Evolutionary conservation across 2,797 vertebrate genomes (phyloP).

Genomic region (Mus minutoides): DNA sequence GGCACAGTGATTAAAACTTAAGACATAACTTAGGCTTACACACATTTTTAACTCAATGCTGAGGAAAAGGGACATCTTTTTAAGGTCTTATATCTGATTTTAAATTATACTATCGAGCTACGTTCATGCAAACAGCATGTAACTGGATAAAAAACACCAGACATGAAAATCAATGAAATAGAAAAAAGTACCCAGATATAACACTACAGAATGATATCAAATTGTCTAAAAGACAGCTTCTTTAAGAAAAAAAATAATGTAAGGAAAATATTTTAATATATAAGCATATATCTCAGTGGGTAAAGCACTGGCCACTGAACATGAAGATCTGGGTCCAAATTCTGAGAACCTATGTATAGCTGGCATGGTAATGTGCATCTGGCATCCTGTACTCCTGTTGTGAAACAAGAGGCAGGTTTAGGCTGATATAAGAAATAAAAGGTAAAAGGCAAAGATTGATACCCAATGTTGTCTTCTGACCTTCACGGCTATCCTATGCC

Average conservation of each 20-base stretch:
- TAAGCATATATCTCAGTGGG: not conserved
- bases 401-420: not conserved
- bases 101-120: not conserved
- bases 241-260: not conserved
- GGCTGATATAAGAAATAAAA: not conserved
- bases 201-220: not conserved
- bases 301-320: not conserved
- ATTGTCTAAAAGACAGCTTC: not conserved
- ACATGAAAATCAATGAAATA: too few relatives aligned
- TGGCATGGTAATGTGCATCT: too few relatives aligned
- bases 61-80: not conserved
- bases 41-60: not conserved
- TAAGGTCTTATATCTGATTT: not conserved
- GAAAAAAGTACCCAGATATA: too few relatives aligned
- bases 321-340: not conserved
- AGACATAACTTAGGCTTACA: not conserved
- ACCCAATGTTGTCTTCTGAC: not conserved
- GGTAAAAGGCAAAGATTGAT: not conserved
- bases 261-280: not conserved
- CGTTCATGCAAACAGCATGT: not conserved
- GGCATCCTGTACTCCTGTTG: not conserved
- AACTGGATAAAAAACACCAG: not conserved
- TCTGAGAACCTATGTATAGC: not conserved
- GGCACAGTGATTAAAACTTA: not conserved
- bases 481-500: not conserved